A percentile compares a stretch with the other conserved stretches of the same genome.
Evolutionary conservation across 2,888 invertebrate species (phyloP).

Genomic region (Melipona bicolor): DNA sequence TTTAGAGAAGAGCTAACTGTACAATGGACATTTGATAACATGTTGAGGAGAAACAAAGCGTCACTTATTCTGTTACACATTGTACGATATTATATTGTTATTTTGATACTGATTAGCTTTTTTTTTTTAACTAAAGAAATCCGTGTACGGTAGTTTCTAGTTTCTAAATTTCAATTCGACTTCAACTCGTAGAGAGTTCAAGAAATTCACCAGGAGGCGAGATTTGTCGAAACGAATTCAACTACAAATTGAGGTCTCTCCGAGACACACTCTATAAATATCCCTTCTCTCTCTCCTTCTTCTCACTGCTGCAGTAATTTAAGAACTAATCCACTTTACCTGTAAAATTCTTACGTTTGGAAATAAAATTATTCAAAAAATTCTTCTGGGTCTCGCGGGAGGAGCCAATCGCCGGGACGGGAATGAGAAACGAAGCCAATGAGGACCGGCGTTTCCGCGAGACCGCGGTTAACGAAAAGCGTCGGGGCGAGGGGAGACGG

Average conservation of each 20-base stretch:
- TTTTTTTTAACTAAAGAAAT: too few species aligned
- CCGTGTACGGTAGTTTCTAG: too few species aligned
- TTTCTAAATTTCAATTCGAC: too few species aligned
- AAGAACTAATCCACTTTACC: neutral
- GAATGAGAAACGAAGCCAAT: constrained; percentile 12
- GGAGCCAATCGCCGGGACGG: neutral
- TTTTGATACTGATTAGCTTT: too few species aligned
- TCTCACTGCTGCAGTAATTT: neutral
- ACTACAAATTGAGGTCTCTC: neutral
- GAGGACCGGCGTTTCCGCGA: constrained; percentile 47
- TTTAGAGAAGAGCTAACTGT: too few species aligned
- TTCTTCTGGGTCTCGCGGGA: constrained; percentile 14
- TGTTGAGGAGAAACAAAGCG: too few species aligned
- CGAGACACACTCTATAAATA: neutral
- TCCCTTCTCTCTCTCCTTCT: neutral
- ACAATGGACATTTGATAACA: too few species aligned
- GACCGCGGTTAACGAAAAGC: constrained; percentile 37
- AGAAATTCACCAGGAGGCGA: neutral
- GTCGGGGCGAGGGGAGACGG: constrained; percentile 27
- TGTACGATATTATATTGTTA: too few species aligned
- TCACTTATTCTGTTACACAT: too few species aligned
- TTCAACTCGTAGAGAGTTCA: neutral
- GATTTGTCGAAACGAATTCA: neutral
- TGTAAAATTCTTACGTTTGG: neutral
- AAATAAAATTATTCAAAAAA: constrained; percentile 31